phyloP scores from a whole-genome alignment of 2,797 vertebrate genomes.

The Siniperca undulata region DNA sequence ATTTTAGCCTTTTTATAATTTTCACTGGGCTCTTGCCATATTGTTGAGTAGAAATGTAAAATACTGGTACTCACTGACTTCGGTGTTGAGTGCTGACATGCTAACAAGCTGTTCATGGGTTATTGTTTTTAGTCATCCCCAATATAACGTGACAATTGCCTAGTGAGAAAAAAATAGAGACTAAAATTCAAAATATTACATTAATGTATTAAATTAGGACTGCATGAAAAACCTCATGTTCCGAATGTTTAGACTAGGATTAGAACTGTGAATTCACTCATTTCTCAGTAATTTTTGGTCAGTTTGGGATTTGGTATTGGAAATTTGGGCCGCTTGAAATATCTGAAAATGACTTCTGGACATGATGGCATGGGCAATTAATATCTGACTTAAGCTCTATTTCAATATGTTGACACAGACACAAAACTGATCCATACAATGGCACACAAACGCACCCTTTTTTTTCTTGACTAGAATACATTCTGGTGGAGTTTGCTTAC shows the following conservation, averaged over 20 bases:
- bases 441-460: background rate
- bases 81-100: background rate
- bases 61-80: background rate
- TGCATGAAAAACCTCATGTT: slow-evolving; percentile 57
- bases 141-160: slow-evolving; percentile 29
- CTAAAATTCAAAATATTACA: slow-evolving; percentile 33
- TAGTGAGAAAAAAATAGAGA: slow-evolving; percentile 21
- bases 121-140: background rate
- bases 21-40: slow-evolving; percentile 28
- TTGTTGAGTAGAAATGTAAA: slow-evolving; percentile 9
- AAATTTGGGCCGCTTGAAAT: background rate
- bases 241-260: slow-evolving; percentile 42
- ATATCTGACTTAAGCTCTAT: background rate
- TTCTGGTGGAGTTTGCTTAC: background rate
- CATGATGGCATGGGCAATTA: background rate
- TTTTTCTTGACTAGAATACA: background rate
- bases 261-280: background rate
- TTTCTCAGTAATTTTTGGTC: slow-evolving; percentile 1
- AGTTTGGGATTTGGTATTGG: slow-evolving; percentile 22
- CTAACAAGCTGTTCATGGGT: background rate
- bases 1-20: slow-evolving; percentile 36
- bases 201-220: slow-evolving; percentile 51
- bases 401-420: background rate
- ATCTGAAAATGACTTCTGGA: slow-evolving; percentile 3
- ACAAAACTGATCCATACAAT: background rate